A percentile compares a stretch with the other conserved stretches of the same genome.
These are phyloP conservation scores for Ictidomys tridecemlineatus DNA, from an alignment of 2,113 vertebrate species.

Conservation along the genomic window DNA sequence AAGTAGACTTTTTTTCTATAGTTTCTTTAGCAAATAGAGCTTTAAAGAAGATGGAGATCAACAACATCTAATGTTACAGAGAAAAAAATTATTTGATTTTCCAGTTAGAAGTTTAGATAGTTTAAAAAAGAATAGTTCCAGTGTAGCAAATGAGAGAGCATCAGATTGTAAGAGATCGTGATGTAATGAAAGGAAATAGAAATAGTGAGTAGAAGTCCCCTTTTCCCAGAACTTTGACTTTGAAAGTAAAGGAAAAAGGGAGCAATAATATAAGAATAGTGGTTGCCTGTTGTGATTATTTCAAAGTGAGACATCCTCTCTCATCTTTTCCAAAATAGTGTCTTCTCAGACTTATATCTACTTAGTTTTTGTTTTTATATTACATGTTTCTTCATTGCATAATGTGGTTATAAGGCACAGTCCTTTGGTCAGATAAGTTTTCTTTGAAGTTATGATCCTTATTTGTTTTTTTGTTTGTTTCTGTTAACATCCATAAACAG, in stretches of 20 bases:
- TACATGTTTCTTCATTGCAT: background rate
- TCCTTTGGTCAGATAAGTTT: slow-evolving; percentile 48
- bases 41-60: slow-evolving; percentile 27
- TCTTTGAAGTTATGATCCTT: slow-evolving; percentile 38
- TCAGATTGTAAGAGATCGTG: background rate
- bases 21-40: slow-evolving; percentile 23
- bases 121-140: background rate
- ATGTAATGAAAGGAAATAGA: background rate
- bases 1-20: slow-evolving; percentile 38
- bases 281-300: background rate
- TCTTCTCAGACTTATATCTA: background rate
- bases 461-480: slow-evolving; percentile 41
- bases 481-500: slow-evolving; percentile 62
- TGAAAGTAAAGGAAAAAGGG: background rate
- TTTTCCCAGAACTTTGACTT: background rate
- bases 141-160: background rate
- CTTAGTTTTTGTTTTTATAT: slow-evolving; percentile 29
- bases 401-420: background rate
- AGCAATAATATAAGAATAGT: background rate
- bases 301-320: background rate
- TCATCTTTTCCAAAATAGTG: slow-evolving; percentile 14
- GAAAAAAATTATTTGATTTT: slow-evolving; percentile 20
- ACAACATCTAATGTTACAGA: background rate
- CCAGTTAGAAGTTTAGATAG: background rate
- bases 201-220: background rate